Evolutionary conservation across 2,113 vertebrate species (phyloP).

Genomic region (Nymphicus hollandicus): DNA sequence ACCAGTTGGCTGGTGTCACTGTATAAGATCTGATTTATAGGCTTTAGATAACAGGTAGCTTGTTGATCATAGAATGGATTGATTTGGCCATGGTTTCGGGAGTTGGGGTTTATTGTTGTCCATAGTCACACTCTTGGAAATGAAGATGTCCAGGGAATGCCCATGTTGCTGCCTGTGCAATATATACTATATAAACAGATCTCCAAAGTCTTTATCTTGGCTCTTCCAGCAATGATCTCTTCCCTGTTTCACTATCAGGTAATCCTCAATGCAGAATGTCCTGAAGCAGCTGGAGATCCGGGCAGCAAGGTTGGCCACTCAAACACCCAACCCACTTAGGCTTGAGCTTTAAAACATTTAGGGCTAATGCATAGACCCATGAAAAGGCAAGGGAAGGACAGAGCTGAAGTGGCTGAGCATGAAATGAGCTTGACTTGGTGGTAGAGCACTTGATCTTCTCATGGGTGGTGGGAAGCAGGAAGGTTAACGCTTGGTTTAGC

Average conservation of each 20-base stretch:
- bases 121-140: fast-evolving
- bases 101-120: not conserved
- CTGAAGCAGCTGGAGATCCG: not conserved
- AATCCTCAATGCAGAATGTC: not conserved
- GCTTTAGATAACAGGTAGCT: not conserved
- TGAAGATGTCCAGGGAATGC: not conserved
- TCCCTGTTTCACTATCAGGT: not conserved
- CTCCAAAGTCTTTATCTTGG: no score
- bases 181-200: no score
- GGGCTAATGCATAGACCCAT: fast-evolving
- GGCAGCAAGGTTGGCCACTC: not conserved
- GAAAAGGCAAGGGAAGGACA: not conserved
- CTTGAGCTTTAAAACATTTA: not conserved
- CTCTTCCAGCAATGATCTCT: not conserved
- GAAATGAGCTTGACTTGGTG: not conserved
- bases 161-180: fast-evolving
- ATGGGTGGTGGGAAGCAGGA: fast-evolving
- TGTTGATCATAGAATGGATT: not conserved
- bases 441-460: not conserved
- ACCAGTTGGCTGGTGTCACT: not conserved
- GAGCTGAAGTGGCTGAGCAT: not conserved
- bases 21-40: not conserved
- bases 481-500: not conserved
- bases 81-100: not conserved
- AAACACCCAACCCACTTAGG: not conserved